Percentiles rank a stretch among this genome's conserved stretches.
These are phyloP conservation scores for Leptosomus discolor DNA, from an alignment of 2,113 vertebrate genomes.

Conservation along the genomic window DNA sequence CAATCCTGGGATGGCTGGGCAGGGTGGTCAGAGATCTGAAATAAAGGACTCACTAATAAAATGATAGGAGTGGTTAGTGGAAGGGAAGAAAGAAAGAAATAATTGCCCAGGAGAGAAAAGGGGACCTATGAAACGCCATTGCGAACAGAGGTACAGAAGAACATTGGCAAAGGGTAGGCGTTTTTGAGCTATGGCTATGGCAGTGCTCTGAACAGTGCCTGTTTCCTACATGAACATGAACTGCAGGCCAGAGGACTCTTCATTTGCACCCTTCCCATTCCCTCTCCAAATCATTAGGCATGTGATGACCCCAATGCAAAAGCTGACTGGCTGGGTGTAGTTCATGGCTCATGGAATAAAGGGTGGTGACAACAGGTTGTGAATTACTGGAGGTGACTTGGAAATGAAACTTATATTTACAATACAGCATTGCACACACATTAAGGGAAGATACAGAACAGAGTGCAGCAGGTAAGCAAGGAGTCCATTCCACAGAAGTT, in stretches of 20 bases:
- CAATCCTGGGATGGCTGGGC: neutral
- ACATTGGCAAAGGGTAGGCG: neutral
- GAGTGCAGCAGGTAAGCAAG: no score
- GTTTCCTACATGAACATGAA: neutral
- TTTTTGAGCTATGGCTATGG: neutral
- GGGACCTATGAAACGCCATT: no score
- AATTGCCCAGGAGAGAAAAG: no score
- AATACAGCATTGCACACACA: no score
- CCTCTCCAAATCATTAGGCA: neutral
- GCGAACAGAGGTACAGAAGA: neutral
- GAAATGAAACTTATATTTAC: no score
- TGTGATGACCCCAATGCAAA: neutral
- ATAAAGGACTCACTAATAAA: neutral
- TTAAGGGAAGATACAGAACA: no score
- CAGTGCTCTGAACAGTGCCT: neutral
- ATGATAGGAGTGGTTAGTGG: no score
- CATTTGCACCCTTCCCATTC: neutral
- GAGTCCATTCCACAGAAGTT: no score
- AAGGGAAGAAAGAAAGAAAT: accelerated
- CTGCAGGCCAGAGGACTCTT: neutral
- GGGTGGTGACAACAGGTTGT: no score
- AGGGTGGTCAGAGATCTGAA: neutral
- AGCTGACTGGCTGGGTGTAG: neutral
- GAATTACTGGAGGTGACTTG: no score
- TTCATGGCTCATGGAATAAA: neutral